Conservation (phyloP, 53 echinoderm and acorn worm species). For the Hippasteria phrygiana region DNA sequence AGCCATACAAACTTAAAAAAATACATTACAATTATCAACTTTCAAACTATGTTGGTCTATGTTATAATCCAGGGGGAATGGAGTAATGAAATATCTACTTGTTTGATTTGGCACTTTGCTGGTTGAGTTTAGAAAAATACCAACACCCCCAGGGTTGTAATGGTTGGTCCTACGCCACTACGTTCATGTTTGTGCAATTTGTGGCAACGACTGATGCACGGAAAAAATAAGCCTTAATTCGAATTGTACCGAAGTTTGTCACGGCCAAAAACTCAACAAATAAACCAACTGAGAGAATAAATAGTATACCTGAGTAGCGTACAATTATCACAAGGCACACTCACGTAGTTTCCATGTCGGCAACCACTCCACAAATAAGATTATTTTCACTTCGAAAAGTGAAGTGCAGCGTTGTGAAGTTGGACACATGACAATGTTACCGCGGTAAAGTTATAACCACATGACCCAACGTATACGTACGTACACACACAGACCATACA, state of each 20-base stretch:
- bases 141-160: constrained; percentile 15
- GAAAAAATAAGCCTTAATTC: neutral
- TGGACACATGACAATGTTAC: neutral
- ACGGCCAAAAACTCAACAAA: neutral
- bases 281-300: neutral
- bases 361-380: neutral
- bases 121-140: no score
- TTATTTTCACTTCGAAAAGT: constrained; percentile 40
- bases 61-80: no score
- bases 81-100: no score
- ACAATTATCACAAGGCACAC: neutral
- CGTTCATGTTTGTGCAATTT: neutral
- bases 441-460: neutral
- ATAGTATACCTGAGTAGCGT: neutral
- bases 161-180: constrained; percentile 17
- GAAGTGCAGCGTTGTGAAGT: neutral
- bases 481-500: neutral
- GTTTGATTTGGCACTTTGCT: no score
- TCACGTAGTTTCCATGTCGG: neutral
- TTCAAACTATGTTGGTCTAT: neutral
- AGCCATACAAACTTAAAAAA: neutral
- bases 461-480: neutral
- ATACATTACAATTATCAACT: neutral
- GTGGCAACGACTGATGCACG: constrained; percentile 14
- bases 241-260: constrained; percentile 21